phyloP scores from a whole-genome alignment of 2,797 vertebrate genomes.

The Clarias fuscus region DNA sequence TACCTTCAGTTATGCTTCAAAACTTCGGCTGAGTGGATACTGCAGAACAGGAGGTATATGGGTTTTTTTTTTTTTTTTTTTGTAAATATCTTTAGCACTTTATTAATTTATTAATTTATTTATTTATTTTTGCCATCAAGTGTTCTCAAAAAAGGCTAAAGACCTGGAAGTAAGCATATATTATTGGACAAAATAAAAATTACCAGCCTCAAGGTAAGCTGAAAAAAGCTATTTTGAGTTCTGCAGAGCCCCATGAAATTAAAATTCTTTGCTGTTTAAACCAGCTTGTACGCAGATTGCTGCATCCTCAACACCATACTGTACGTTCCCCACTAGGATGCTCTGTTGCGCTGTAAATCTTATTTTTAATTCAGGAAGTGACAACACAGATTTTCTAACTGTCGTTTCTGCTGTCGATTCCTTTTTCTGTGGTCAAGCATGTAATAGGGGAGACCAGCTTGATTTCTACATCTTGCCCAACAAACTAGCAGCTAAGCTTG shows the following conservation, averaged over 20 bases:
- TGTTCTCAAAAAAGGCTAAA: constrained; percentile 23
- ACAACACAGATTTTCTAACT: constrained; percentile 74
- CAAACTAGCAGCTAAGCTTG: constrained; percentile 88
- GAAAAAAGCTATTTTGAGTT: constrained; percentile 25
- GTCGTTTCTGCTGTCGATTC: constrained; percentile 66
- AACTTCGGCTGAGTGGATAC: constrained; percentile 76
- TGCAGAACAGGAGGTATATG: constrained; percentile 60
- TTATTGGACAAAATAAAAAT: constrained; percentile 38
- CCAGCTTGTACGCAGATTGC: constrained; percentile 38
- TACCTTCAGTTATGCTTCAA: constrained; percentile 82
- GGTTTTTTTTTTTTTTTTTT: constrained; percentile 20
- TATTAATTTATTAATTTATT: neutral
- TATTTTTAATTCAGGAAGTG: constrained; percentile 74
- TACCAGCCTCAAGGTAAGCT: constrained; percentile 38
- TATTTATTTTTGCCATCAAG: constrained; percentile 29
- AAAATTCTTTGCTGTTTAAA: constrained; percentile 28
- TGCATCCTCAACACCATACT: constrained; percentile 39
- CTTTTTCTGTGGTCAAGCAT: constrained; percentile 68
- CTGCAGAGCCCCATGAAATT: constrained; percentile 37
- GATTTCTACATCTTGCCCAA: constrained; percentile 68
- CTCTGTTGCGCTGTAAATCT: constrained; percentile 32
- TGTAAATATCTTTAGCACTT: constrained; percentile 12
- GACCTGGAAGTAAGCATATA: constrained; percentile 42
- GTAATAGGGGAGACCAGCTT: constrained; percentile 67
- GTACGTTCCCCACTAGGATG: constrained; percentile 48